A percentile compares a stretch with the other conserved stretches of the same genome.
phyloP scores from a whole-genome alignment of 2,888 invertebrate genomes.

The Stenichneumon culpator region DNA sequence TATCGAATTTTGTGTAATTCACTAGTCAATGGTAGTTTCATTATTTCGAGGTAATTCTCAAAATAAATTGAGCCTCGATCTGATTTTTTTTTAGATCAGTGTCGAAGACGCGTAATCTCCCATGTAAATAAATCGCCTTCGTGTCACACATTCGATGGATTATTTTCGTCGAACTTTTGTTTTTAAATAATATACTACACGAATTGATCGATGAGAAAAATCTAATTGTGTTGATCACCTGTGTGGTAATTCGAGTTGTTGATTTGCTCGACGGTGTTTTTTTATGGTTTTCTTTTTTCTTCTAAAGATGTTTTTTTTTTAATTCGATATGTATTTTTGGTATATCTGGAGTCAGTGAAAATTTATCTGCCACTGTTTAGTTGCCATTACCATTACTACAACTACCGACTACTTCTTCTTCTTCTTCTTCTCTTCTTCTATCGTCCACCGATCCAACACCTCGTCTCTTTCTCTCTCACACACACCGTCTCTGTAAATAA shows the following conservation, averaged over 20 bases:
- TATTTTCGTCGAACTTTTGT: neutral
- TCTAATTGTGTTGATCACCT: slow-evolving; percentile 37
- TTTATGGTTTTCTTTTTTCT: slow-evolving; percentile 22
- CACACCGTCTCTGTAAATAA: slow-evolving; percentile 63
- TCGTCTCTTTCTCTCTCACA: slow-evolving; percentile 63
- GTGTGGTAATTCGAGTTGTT: slow-evolving; percentile 46
- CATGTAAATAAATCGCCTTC: slow-evolving; percentile 53
- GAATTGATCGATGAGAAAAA: slow-evolving; percentile 23
- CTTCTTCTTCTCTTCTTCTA: slow-evolving; percentile 46
- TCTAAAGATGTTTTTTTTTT: slow-evolving; percentile 32
- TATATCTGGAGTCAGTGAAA: slow-evolving; percentile 55
- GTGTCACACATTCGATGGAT: neutral
- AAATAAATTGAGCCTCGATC: neutral
- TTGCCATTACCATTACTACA: slow-evolving; percentile 41
- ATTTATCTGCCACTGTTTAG: slow-evolving; percentile 47
- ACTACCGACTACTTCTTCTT: slow-evolving; percentile 54
- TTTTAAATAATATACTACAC: slow-evolving; percentile 27
- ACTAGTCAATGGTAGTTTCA: neutral
- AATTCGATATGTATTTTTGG: slow-evolving; percentile 42
- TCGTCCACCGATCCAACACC: slow-evolving; percentile 51
- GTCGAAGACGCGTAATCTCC: slow-evolving; percentile 7
- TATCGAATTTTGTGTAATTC: neutral
- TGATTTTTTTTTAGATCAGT: slow-evolving; percentile 6
- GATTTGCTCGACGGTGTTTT: slow-evolving; percentile 42
- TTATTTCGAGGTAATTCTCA: neutral